Conservation (phyloP, 2,888 invertebrate genomes). For the Drosophila algonquin region DNA sequence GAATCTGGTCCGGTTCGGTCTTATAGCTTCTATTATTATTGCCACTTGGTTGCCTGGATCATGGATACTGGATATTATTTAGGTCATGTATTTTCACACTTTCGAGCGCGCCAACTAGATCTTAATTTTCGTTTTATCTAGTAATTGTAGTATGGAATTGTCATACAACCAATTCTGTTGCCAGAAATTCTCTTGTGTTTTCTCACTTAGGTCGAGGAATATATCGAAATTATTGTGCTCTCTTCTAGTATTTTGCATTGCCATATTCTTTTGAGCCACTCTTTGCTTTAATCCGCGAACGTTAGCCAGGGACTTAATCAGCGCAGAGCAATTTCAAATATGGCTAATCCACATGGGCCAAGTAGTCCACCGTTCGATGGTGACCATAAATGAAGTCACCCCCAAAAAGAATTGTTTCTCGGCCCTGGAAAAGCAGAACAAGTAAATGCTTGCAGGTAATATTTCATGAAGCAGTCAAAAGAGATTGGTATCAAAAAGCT, state of each 20-base stretch:
- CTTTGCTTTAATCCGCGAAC: too few species aligned
- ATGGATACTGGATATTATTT: slow-evolving; percentile 22
- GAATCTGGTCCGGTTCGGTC: slow-evolving; percentile 11
- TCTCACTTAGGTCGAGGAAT: neutral
- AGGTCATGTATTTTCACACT: neutral
- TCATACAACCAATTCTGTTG: neutral
- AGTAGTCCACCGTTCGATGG: neutral
- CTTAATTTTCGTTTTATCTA: neutral
- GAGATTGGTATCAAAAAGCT: slow-evolving; percentile 10
- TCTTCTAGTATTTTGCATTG: too few species aligned
- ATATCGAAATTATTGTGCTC: too few species aligned
- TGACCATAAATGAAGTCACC: too few species aligned
- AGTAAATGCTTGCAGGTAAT: neutral
- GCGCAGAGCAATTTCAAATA: too few species aligned
- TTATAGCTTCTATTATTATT: neutral
- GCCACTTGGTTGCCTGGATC: too few species aligned
- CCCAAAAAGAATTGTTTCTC: neutral
- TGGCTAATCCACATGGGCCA: neutral
- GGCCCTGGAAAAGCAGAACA: neutral
- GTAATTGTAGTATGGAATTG: neutral
- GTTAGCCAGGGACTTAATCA: too few species aligned
- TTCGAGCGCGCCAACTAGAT: neutral
- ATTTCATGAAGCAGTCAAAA: slow-evolving; percentile 12
- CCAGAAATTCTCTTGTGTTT: neutral
- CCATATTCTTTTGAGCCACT: too few species aligned